Base-by-base conservation (phyloP, 2,888 invertebrate genomes). In the Quadroppia sp. region DNA sequence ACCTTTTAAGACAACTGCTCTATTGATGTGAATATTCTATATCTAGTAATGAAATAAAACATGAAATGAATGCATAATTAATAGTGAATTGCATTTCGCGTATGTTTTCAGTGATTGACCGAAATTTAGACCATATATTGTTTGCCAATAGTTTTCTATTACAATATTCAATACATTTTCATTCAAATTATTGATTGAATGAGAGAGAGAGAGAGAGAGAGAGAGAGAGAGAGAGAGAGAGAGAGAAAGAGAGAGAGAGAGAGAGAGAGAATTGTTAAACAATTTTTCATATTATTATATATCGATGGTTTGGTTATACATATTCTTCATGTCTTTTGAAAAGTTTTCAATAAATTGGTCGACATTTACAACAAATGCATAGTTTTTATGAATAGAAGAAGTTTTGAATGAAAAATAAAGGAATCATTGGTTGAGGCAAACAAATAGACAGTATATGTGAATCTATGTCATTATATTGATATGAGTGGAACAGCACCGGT, bases 151-250 rank as follows among this genome's bases (percentile, higher is more conserved):
- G 61, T 36, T 36, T 23, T 36, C 61, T 36, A 64, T 64, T 64
- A 64, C 36, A 36, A n/a, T n/a, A n/a, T n/a, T 64, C 36, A 64
- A 20, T 36, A 20, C 61, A 20, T 40, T 64, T 64, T 15, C 40
- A 64, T 64, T 64, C 36, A 64, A 64, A 64, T 64, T 64, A 64
- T 17, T 17, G 64, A 64, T 36, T 64, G 40, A 61, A 61, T 32
- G 20, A 17, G 20, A 53, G n/a, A 7, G 2, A 53, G 23, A 17
- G 9, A 32, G 20, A 64, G 40, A 20, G 30, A 20, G 40, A 64
- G 40, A 36, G 64, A 64, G 9, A 32, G 20, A 64, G 40, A 20
- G 30, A 20, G 40, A 64, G 40, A 36, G 64, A 64, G 64, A 64
- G 40, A 36, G 40, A 61, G 32, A 61, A 13, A 17, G 20, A 53